Evolutionary conservation across 2,888 invertebrate genomes (phyloP).

Genomic region (Caenorhabditis sp.): DNA sequence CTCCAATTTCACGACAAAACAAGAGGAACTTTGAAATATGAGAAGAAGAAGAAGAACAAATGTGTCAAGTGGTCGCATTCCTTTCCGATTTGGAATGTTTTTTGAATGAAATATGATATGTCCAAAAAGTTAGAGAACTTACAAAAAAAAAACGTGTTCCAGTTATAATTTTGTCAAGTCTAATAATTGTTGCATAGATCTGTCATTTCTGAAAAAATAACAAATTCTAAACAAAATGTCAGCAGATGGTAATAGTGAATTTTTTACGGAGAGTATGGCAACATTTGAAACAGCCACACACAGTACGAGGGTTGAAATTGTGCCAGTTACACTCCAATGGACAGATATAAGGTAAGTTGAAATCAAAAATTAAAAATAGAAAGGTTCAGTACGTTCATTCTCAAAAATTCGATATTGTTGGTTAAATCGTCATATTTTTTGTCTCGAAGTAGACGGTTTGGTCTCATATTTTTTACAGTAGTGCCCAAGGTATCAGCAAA

Average conservation of each 20-base stretch:
- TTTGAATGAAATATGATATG: no score
- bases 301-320: constrained; percentile 23
- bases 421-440: no score
- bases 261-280: no score
- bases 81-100: not conserved
- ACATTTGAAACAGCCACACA: constrained; percentile 14
- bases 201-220: not conserved
- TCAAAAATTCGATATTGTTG: no score
- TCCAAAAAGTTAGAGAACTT: no score
- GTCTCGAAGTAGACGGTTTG: no score
- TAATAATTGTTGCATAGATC: no score
- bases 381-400: not conserved
- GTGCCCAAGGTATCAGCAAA: no score
- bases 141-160: not conserved
- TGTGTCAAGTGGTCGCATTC: constrained; percentile 1
- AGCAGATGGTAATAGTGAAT: not conserved
- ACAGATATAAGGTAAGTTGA: no score
- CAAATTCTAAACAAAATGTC: not conserved
- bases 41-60: not conserved
- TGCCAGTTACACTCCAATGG: constrained; percentile 27
- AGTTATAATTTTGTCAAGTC: no score
- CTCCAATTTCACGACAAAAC: not conserved
- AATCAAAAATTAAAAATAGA: no score
- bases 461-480: no score
- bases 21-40: not conserved